These are phyloP conservation scores for Miichthys miiuy DNA, from an alignment of 2,797 vertebrate species.

Conservation along the genomic window DNA sequence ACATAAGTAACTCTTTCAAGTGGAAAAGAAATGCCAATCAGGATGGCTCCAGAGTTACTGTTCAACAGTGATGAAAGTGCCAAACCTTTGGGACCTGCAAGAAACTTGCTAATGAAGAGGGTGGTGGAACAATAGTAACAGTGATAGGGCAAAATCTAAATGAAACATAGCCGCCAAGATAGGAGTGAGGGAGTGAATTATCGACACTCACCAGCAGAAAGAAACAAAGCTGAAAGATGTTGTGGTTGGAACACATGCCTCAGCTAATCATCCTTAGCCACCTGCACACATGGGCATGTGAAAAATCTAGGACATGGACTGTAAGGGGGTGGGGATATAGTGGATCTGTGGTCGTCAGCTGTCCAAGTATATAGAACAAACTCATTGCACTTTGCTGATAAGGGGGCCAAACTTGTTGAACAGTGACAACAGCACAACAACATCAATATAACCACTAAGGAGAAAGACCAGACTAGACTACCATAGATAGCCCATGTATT, in stretches of 20 bases:
- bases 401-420: conserved; percentile 6
- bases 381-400: conserved; percentile 24
- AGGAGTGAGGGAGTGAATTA: conserved; percentile 12
- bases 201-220: conserved; percentile 1
- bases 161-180: conserved; percentile 12
- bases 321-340: conserved; percentile 2
- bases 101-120: background rate
- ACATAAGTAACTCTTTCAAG: conserved; percentile 1
- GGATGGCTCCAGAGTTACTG: background rate
- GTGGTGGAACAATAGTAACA: conserved; percentile 1
- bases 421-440: conserved; percentile 5
- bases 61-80: conserved; percentile 4
- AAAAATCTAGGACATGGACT: conserved; percentile 41
- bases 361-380: conserved; percentile 44
- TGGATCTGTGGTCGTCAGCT: conserved; percentile 39
- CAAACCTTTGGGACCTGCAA: background rate
- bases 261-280: conserved; percentile 45
- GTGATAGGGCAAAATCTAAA: conserved; percentile 1
- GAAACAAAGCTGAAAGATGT: conserved; percentile 11
- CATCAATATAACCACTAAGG: background rate
- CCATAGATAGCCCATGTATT: background rate
- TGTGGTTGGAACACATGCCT: conserved; percentile 31
- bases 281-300: conserved; percentile 35
- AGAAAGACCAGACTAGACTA: conserved; percentile 5
- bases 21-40: background rate